These are phyloP conservation scores for Drosophila stalkeri DNA, from an alignment of 2,888 invertebrate genomes.

Conservation along the genomic window DNA sequence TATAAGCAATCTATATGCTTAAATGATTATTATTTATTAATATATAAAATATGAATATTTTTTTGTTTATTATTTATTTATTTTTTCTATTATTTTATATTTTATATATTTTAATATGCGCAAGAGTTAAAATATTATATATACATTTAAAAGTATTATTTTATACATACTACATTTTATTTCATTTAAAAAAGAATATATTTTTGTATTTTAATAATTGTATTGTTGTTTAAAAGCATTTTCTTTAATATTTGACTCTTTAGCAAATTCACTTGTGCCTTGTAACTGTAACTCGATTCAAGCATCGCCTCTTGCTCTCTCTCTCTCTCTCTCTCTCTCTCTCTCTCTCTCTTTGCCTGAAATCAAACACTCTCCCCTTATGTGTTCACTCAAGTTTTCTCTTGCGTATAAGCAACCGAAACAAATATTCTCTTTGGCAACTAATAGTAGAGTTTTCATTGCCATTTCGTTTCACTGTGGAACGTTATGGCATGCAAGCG, in stretches of 20 bases:
- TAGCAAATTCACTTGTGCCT: conserved; percentile 26
- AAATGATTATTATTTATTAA: too few species aligned
- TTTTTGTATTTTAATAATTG: neutral
- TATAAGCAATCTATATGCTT: too few species aligned
- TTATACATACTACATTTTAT: neutral
- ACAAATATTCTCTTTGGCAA: conserved; percentile 32
- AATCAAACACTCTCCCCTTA: neutral
- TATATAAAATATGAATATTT: too few species aligned
- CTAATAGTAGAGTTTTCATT: conserved; percentile 69
- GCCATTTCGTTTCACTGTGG: conserved; percentile 27
- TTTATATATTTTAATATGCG: neutral
- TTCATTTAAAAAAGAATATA: too few species aligned
- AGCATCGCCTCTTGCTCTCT: neutral
- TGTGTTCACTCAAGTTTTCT: neutral
- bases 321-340: conserved; percentile 7
- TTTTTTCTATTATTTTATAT: neutral
- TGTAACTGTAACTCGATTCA: neutral
- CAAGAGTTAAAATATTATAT: neutral
- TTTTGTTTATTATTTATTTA: too few species aligned
- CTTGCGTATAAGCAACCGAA: neutral
- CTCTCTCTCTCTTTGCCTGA: neutral
- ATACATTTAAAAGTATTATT: neutral
- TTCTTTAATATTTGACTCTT: neutral
- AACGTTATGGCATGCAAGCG: conserved; percentile 37
- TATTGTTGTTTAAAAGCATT: neutral